Conservation (phyloP, 2,888 invertebrate species). For the Eupithecia abbreviata region DNA sequence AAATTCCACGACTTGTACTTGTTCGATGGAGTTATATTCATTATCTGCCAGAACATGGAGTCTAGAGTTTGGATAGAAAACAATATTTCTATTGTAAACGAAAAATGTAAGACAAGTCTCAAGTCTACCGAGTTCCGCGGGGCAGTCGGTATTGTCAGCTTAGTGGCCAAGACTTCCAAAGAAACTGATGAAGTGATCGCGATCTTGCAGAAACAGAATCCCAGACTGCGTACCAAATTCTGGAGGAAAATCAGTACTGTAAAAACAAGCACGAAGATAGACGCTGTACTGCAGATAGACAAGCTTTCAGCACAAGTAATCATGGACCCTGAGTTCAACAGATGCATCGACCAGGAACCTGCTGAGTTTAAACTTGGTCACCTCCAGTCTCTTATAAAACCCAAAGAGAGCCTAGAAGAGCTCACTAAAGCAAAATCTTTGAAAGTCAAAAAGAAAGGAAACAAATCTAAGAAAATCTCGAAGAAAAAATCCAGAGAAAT, state of each 20-base stretch:
- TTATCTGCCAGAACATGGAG: constrained; percentile 65
- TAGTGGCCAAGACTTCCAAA: constrained; percentile 63
- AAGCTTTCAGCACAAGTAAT: constrained; percentile 76
- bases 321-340: constrained; percentile 61
- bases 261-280: constrained; percentile 58
- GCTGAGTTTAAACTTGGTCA: constrained; percentile 73
- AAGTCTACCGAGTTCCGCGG: constrained; percentile 76
- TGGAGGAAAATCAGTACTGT: constrained; percentile 74
- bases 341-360: constrained; percentile 53
- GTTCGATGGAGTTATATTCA: constrained; percentile 76
- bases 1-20: constrained; percentile 74
- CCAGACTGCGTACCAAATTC: constrained; percentile 70
- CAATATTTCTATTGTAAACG: constrained; percentile 54
- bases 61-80: constrained; percentile 67
- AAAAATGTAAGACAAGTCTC: constrained; percentile 56
- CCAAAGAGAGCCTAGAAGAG: constrained; percentile 62
- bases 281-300: constrained; percentile 73
- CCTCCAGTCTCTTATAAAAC: constrained; percentile 65
- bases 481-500: constrained; percentile 36
- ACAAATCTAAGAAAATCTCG: constrained; percentile 22
- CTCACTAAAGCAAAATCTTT: constrained; percentile 43
- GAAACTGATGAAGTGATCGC: constrained; percentile 64
- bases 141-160: constrained; percentile 74
- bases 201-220: constrained; percentile 67
- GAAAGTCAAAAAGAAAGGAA: constrained; percentile 25